Evolutionary conservation across 2,113 vertebrate species (phyloP), one percentile per base, ranked within the genome.

Genomic region (Alligator sinensis): DNA sequence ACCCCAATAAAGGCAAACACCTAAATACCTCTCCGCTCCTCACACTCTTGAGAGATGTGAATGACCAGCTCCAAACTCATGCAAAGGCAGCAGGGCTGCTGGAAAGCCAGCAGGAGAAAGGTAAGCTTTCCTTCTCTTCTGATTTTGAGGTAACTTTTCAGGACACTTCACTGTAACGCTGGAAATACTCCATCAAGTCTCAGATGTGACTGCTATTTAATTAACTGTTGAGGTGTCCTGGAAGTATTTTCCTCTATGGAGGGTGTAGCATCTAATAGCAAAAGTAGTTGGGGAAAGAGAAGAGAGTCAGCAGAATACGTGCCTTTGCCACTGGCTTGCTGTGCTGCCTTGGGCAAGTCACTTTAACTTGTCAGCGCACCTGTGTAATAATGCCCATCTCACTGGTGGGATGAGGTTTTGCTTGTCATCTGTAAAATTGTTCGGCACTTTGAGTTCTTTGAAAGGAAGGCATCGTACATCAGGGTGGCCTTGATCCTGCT

Each of bases 21-120:
- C 17, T 91, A 21, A 94, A 97, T n/a, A 6, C 96, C 15, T 98
- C 97, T 54, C 96, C 97, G 54, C 87, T 98, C 22, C 98, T 99
- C 78, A 97, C 96, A n/a, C 95, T 98, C 59, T 96, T 99, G 77
- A 97, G 96, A 58, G 96, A 95, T 17, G 64, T 97, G 90, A 98
- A 98, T 15, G 47, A 93, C 1, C 95, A 97, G 88, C 94, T 98
- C 87, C 97, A 84, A 88, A 93, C 47, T 16, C 93, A 60, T 22
- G 97, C 96, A 2, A 55, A 60, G 38, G 96, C 95, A 27, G 66
- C 92, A 28, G 97, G 98, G 55, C 81, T 98, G 3, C 89, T 91
- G 8, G 77, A 22, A 24, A 89, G 54, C 22, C 87, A 63, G 34
- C 85, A 28, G 18, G 28, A 82, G 6, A 16, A 34, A 72, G 86